Evolutionary conservation across 2,888 invertebrate species (phyloP).

Genomic region (Drosophila villosipedis): DNA sequence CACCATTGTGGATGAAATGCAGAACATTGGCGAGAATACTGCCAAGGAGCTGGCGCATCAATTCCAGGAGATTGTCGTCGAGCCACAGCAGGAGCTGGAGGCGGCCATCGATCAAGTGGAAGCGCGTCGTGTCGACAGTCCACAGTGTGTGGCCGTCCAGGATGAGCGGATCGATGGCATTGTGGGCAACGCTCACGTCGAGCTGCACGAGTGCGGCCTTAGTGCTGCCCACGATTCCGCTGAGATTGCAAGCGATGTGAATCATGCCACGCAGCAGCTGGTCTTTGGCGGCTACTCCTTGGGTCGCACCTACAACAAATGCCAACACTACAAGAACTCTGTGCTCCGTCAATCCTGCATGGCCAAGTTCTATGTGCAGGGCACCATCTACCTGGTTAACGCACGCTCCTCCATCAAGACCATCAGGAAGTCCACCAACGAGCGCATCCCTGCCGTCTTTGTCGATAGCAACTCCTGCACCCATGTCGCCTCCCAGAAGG

Average conservation of each 20-base stretch:
- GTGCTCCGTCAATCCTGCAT: slow-evolving; percentile 59
- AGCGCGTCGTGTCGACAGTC: slow-evolving; percentile 51
- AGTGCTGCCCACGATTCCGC: slow-evolving; percentile 71
- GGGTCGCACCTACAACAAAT: slow-evolving; percentile 55
- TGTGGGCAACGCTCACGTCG: slow-evolving; percentile 60
- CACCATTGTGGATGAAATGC: slow-evolving; percentile 52
- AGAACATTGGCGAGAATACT: slow-evolving; percentile 55
- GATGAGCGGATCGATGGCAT: slow-evolving; percentile 52
- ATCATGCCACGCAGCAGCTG: slow-evolving; percentile 70
- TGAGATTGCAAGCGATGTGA: slow-evolving; percentile 70
- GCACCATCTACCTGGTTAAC: slow-evolving; percentile 54
- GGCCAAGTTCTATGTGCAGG: slow-evolving; percentile 61
- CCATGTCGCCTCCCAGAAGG: slow-evolving; percentile 61
- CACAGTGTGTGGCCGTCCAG: slow-evolving; percentile 69
- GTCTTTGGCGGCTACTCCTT: slow-evolving; percentile 67
- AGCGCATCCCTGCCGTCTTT: slow-evolving; percentile 71
- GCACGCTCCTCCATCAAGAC: slow-evolving; percentile 69
- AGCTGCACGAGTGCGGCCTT: slow-evolving; percentile 63
- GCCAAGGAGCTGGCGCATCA: slow-evolving; percentile 61
- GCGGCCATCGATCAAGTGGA: slow-evolving; percentile 64
- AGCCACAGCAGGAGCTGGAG: slow-evolving; percentile 71
- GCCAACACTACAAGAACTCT: slow-evolving; percentile 57
- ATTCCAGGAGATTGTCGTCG: slow-evolving; percentile 65
- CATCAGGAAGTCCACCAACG: slow-evolving; percentile 61
- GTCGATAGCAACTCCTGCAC: slow-evolving; percentile 70